Percentiles rank a stretch among this genome's conserved stretches.
Evolutionary conservation across 2,888 invertebrate species (phyloP).

Genomic region (Lycocerus yunnanus): DNA sequence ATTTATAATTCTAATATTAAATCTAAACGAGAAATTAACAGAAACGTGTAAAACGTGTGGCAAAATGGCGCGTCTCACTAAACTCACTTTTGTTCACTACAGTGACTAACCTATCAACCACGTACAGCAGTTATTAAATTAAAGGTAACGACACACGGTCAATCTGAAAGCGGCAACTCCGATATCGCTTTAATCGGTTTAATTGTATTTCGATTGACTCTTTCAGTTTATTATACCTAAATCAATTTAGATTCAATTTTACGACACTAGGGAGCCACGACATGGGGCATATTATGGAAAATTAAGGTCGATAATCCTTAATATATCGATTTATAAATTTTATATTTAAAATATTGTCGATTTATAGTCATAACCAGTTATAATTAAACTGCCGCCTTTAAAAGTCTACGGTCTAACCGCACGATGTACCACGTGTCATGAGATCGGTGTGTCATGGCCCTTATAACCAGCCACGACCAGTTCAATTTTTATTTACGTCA

Average conservation of each 20-base stretch:
- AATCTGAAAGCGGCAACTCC: background rate
- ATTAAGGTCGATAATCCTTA: no score
- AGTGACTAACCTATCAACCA: slow-evolving; percentile 41
- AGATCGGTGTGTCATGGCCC: background rate
- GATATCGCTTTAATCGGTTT: no score
- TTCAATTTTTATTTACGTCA: background rate
- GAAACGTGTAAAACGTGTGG: slow-evolving; percentile 46
- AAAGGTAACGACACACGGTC: background rate
- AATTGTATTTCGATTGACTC: no score
- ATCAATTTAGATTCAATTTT: no score
- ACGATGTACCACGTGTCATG: background rate
- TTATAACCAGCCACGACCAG: background rate
- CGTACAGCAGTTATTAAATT: background rate
- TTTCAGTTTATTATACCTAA: no score
- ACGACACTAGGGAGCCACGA: no score
- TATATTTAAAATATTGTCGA: no score
- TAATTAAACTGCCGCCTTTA: background rate
- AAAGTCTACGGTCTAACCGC: background rate
- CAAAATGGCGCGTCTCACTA: slow-evolving; percentile 46
- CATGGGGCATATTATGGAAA: no score
- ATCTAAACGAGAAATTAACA: slow-evolving; percentile 31
- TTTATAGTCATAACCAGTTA: no score
- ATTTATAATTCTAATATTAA: slow-evolving; percentile 26
- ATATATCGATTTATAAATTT: no score
- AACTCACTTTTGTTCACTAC: slow-evolving; percentile 48